Conservation (phyloP, 2,888 invertebrate species). For the Watsonalla cultraria region DNA sequence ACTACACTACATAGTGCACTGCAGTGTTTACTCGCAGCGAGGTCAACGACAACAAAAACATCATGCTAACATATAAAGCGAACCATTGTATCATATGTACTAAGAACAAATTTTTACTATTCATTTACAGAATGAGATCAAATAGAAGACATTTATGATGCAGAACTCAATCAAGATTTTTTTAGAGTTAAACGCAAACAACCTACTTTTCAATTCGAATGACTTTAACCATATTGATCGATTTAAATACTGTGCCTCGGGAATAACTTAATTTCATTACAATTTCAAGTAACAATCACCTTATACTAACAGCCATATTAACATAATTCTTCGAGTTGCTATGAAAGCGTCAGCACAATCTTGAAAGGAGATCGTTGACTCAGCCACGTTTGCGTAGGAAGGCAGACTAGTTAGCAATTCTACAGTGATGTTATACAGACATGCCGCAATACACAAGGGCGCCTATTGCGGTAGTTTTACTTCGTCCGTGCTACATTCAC, state of each 20-base stretch:
- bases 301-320: conserved; percentile 13
- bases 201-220: too few species aligned
- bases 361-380: conserved; percentile 42
- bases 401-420: conserved; percentile 28
- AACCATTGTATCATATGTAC: conserved; percentile 9
- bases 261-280: too few species aligned
- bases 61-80: conserved; percentile 20
- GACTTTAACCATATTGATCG: too few species aligned
- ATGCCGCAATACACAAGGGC: conserved; percentile 18
- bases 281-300: not conserved
- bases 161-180: too few species aligned
- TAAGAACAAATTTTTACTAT: too few species aligned
- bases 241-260: too few species aligned
- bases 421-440: conserved; percentile 18
- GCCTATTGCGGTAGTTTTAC: conserved; percentile 5
- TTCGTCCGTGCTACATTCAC: too few species aligned
- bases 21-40: conserved; percentile 32
- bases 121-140: conserved; percentile 5
- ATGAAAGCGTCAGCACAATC: conserved; percentile 27
- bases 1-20: conserved; percentile 16
- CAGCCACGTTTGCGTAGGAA: conserved; percentile 37
- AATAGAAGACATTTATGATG: too few species aligned
- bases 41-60: conserved; percentile 35
- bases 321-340: conserved; percentile 25
- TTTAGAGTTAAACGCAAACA: too few species aligned